Evolutionary conservation across 1,140 invertebrate genomes (phyloP).

Genomic region (Neuroterus valhalla): DNA sequence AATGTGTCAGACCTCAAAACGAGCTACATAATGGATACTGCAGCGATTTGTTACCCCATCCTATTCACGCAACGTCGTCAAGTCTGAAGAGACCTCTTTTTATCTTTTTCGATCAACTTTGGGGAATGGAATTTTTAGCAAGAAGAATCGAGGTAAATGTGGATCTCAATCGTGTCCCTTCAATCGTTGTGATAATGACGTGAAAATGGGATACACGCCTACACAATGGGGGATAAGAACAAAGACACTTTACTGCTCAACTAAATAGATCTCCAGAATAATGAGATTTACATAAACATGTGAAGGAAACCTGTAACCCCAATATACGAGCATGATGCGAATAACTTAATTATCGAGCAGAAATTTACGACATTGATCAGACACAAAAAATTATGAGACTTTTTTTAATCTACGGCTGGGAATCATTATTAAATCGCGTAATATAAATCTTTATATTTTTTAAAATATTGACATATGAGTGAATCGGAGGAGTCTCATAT

Average conservation of each 20-base stretch:
- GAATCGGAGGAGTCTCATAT: no score
- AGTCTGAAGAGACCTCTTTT: neutral
- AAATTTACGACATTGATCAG: no score
- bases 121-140: neutral
- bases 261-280: neutral
- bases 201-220: slow-evolving; percentile 12
- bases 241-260: neutral
- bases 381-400: no score
- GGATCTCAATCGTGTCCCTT: neutral
- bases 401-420: no score
- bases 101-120: neutral
- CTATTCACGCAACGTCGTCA: neutral
- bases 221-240: slow-evolving; percentile 1
- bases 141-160: slow-evolving; percentile 9
- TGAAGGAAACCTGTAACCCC: neutral
- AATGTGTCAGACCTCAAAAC: no score
- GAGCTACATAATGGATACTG: no score
- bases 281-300: neutral
- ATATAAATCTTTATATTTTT: slow-evolving; percentile 44
- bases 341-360: no score
- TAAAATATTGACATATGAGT: slow-evolving; percentile 36
- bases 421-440: no score
- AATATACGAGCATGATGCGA: neutral
- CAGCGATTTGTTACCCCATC: no score
- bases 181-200: neutral